Evolutionary conservation across 1,140 invertebrate species (phyloP), one percentile per base, ranked within the genome.

Genomic region (Scaptomyza hsui): DNA sequence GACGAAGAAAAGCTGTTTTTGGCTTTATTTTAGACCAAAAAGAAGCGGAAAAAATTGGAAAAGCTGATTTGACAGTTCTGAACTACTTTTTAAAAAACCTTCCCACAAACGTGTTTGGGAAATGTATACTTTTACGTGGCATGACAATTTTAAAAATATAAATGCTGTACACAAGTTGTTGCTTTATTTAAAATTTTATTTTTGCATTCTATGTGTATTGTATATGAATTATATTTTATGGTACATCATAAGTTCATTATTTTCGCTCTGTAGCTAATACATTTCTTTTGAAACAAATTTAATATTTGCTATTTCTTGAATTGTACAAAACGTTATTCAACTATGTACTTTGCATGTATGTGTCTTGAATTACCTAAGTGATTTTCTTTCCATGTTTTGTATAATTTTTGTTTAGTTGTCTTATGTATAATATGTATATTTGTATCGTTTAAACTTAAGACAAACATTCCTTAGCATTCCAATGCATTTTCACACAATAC

Each of bases 161-260:
- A 29, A 9, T 29, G 9, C 6, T 37, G 7, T 12, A 21, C 16
- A 15, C 1, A 42, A 45, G 35, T 26, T 29, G 18, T 70, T 78
- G 44, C 51, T 76, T 86, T 81, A 80, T 70, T 73, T 86, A 86
- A 86, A 85, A 85, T 69, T 59, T 86, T 62, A 76, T 72, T 76
- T 75, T 75, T 47, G 48, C 47, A 65, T 63, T 77, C 61, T 75
- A 56, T 75, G 42, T 68, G 35, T 74, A 55, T 65, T 72, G 39
- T 67, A 72, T 81, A 81, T 70, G 57, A 60, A 53, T 80, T 74
- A 65, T 61, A 47, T 63, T 72, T 67, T 79, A 78, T 68, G 26
- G 70, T 72, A 72, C 70, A 72, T 44, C 41, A 72, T 55, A 72
- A 13, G 26, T 55, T 68, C 19, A n/a, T 60, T 35, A 41, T 16